Conservation (phyloP, 2,797 vertebrate genomes). For the Mormyrus hasselquistii region DNA sequence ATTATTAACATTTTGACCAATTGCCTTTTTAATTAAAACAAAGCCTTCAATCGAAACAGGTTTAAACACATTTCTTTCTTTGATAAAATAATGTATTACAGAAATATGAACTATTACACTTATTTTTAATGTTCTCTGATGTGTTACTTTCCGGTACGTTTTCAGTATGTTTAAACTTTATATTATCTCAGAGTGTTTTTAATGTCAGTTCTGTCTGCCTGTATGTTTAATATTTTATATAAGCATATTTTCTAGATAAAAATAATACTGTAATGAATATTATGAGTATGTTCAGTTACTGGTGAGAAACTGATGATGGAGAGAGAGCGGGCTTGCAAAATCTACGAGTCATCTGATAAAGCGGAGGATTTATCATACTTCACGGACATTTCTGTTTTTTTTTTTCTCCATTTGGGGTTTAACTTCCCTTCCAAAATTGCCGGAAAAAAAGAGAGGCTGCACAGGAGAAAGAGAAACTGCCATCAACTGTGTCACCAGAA, state of each 20-base stretch:
- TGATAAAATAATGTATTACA: not conserved
- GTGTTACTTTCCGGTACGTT: not conserved
- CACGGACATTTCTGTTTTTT: not conserved
- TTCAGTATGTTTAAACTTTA: not conserved
- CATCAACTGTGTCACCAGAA: not conserved
- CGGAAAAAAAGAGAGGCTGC: not conserved
- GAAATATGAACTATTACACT: not conserved
- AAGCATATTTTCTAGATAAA: not conserved
- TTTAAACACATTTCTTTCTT: not conserved
- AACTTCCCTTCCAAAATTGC: slow-evolving; percentile 20
- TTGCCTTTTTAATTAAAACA: not conserved
- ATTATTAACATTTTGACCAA: not conserved
- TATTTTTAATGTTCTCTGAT: not conserved
- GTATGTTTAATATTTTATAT: not conserved
- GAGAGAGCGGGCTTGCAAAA: not conserved
- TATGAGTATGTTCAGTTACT: not conserved
- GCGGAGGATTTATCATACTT: not conserved
- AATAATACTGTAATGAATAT: not conserved
- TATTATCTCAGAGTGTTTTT: not conserved
- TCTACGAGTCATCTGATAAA: not conserved
- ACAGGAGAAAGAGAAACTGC: not conserved
- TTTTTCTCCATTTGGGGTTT: not conserved
- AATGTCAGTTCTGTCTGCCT: not conserved
- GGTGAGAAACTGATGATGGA: not conserved
- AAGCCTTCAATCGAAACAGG: not conserved